Evolutionary conservation across 1,140 invertebrate species (phyloP), one percentile per base, ranked within the genome.

Genomic region (Drosophila erecta): DNA sequence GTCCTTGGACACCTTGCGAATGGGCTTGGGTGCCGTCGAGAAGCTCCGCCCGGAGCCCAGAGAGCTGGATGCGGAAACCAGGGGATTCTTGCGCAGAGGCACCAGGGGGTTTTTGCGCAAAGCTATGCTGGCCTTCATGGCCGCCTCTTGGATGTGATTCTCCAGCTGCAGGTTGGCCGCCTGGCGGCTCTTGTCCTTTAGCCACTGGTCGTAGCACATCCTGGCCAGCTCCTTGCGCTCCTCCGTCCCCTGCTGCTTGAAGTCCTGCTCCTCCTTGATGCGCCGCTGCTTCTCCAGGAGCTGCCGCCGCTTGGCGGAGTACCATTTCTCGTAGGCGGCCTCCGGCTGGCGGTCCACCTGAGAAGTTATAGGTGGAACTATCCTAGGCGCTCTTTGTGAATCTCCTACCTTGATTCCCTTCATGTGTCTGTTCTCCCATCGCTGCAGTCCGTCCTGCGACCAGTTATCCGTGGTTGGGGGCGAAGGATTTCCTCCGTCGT

Each of bases 291-390:
- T n/a, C 15, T 49, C 24, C 6, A 64, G 58, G 0, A 71, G 54
- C 17, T 57, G 38, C 7, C 11, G 38, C 14, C 73, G 35, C 61
- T 87, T 87, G 17, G 64, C 54, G 2, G 76, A 75, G 20, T 30
- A 65, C 84, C 84, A 89, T 1, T 51, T 65, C 3, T 90, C 61
- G 17, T 50, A 89, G 12, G 85, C 83, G 15, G 51, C 49, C 7
- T 79, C 30, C 0, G 75, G 66, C 14, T 87, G 35, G 2, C 75
- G 65, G 6, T 24, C 12, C 0, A 51, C 27, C 64, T 67, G 12
- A 8, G 30, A 10, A 30, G 8, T 30, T 30, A 30, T 30, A n/a
- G n/a, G n/a, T n/a, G n/a, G n/a, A n/a, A n/a, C n/a, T n/a, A n/a
- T n/a, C n/a, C 2, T 22, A 22, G 22, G 22, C 22, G 22, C 22